Evolutionary conservation across 2,888 invertebrate genomes (phyloP).

Genomic region (Arrhopalites spinosus): DNA sequence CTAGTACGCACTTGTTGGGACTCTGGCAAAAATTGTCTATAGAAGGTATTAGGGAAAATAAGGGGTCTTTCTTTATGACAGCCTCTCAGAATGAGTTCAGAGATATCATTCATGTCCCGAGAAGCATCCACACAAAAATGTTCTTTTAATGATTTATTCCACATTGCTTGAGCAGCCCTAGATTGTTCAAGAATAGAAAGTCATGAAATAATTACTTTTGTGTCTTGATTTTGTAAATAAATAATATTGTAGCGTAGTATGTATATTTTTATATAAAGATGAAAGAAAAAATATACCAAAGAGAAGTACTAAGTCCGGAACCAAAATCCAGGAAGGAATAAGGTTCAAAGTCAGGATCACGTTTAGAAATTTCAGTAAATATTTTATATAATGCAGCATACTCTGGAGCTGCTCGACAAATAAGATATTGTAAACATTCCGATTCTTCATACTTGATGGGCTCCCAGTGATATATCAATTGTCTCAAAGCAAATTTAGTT

Average conservation of each 20-base stretch:
- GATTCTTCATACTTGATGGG: constrained; percentile 71
- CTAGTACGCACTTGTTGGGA: constrained; percentile 61
- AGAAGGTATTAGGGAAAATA: constrained; percentile 69
- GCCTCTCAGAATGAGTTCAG: constrained; percentile 71
- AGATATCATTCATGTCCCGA: constrained; percentile 78
- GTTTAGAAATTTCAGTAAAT: constrained; percentile 72
- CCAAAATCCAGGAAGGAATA: constrained; percentile 86
- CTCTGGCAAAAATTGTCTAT: constrained; percentile 81
- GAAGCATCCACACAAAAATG: constrained; percentile 86
- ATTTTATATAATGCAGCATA: constrained; percentile 74
- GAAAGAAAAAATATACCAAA: constrained; percentile 66
- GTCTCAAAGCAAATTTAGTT: constrained; percentile 66
- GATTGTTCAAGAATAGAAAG: constrained; percentile 35
- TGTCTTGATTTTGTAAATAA: too few relatives aligned
- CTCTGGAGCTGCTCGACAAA: constrained; percentile 73
- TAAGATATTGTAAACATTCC: constrained; percentile 72
- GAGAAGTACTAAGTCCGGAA: constrained; percentile 83
- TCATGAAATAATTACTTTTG: background rate
- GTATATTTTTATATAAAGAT: background rate
- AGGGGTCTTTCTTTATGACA: constrained; percentile 69
- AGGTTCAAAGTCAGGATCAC: constrained; percentile 73
- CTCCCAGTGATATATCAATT: constrained; percentile 74
- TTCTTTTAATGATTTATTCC: constrained; percentile 75
- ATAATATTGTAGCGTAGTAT: background rate
- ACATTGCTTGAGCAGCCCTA: constrained; percentile 74